phyloP scores from a whole-genome alignment of 2,113 vertebrate species.

The Thalassarche chlororhynchos region DNA sequence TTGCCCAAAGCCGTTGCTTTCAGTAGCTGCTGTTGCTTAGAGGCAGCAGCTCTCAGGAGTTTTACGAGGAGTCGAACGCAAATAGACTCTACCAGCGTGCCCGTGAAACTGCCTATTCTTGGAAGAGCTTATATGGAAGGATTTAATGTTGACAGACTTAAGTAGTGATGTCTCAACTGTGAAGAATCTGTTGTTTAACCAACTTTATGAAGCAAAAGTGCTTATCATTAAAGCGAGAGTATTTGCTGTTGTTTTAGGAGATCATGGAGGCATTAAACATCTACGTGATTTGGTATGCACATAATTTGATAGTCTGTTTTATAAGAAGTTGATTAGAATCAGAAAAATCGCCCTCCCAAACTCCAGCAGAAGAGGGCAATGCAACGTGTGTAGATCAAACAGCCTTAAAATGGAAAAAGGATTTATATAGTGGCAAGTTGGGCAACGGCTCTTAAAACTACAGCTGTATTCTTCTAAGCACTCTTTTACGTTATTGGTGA shows the following conservation, averaged over 20 bases:
- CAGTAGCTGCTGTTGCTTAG: neutral
- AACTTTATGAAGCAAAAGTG: conserved; percentile 50
- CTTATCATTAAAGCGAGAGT: neutral
- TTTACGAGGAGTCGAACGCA: conserved; percentile 35
- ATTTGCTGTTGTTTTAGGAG: conserved; percentile 16
- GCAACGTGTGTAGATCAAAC: neutral
- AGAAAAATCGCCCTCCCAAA: neutral
- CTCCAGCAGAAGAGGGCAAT: conserved; percentile 2
- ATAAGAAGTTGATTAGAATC: neutral
- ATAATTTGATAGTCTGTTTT: conserved; percentile 7
- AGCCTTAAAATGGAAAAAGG: conserved; percentile 17
- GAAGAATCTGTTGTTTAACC: conserved; percentile 69
- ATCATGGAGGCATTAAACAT: conserved; percentile 8
- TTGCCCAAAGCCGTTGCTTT: conserved; percentile 23
- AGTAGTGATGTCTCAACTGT: conserved; percentile 56
- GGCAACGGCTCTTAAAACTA: neutral
- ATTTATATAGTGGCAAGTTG: neutral
- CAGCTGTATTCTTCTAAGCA: neutral
- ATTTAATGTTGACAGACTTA: conserved; percentile 66
- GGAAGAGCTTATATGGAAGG: conserved; percentile 63
- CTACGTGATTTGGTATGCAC: neutral
- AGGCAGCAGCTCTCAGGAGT: conserved; percentile 35
- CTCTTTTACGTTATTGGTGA: neutral
- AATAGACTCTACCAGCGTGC: conserved; percentile 50
- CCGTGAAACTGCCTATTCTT: conserved; percentile 48